Conservation (phyloP, 2,888 invertebrate genomes). For the Apotomis turbidana region DNA sequence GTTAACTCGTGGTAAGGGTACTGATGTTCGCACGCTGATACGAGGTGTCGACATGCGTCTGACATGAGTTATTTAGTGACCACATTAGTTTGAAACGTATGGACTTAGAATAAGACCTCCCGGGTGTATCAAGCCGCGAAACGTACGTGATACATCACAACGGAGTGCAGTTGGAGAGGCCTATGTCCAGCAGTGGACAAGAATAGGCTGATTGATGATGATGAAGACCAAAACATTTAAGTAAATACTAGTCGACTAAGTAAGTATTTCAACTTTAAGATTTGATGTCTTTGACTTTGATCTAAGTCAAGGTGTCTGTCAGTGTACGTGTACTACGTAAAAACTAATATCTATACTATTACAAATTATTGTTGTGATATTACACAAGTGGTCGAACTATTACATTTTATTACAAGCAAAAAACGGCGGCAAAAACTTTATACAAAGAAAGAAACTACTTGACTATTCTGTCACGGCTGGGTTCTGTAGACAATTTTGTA, state of each 20-base stretch:
- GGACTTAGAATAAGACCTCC: constrained; percentile 17
- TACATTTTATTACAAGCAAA: constrained; percentile 31
- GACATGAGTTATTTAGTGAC: constrained; percentile 28
- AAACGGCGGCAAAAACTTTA: constrained; percentile 28
- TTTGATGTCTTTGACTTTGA: background rate
- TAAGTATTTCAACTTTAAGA: background rate
- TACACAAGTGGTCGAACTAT: constrained; percentile 33
- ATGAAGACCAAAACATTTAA: too few relatives aligned
- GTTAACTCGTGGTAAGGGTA: background rate
- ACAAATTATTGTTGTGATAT: constrained; percentile 27
- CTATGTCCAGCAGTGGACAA: too few relatives aligned
- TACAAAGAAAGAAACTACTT: constrained; percentile 2
- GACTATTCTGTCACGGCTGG: background rate
- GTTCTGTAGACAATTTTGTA: constrained; percentile 4
- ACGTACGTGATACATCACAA: too few relatives aligned
- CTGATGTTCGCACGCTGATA: constrained; percentile 57
- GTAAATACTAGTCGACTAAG: too few relatives aligned
- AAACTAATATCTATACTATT: constrained; percentile 6
- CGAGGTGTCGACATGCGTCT: constrained; percentile 45
- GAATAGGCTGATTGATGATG: too few relatives aligned
- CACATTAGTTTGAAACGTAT: background rate
- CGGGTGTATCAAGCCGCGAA: background rate
- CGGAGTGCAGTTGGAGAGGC: too few relatives aligned
- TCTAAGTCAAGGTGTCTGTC: constrained; percentile 18
- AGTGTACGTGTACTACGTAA: background rate